These are phyloP conservation scores for Desmophyllum pertusum DNA, from an alignment of 92 coral and sea anemone genomes.

Conservation along the genomic window DNA sequence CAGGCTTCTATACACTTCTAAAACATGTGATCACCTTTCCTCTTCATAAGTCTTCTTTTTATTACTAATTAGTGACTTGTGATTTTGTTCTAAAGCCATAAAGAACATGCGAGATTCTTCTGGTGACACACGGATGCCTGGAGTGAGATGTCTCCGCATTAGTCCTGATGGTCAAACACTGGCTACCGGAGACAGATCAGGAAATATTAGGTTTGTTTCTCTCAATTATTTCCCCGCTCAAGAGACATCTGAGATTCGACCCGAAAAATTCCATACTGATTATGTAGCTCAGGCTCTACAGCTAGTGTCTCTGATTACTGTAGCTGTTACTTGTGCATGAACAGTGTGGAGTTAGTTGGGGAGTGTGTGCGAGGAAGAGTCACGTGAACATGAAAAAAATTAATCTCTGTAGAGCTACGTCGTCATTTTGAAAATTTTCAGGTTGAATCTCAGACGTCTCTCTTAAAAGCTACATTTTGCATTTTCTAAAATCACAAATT, in stretches of 20 bases:
- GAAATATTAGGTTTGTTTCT: constrained; percentile 84
- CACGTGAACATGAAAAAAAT: no score
- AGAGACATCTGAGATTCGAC: no score
- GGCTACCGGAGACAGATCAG: constrained; percentile 97
- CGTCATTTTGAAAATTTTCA: not conserved
- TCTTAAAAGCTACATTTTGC: no score
- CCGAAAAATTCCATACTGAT: no score
- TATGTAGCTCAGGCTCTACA: no score
- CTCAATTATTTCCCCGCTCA: no score
- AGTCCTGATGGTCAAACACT: constrained; percentile 90
- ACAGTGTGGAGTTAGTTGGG: no score
- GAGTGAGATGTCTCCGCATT: constrained; percentile 85
- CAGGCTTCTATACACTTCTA: not conserved
- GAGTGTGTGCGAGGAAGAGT: no score
- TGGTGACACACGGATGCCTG: constrained; percentile 69
- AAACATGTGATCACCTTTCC: not conserved
- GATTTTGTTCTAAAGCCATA: constrained; percentile 44
- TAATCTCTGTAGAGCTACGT: not conserved
- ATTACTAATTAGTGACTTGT: not conserved
- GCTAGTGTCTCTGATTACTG: no score
- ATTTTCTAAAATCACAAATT: not conserved
- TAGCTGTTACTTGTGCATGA: no score
- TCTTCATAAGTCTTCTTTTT: no score
- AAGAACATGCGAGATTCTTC: constrained; percentile 76
- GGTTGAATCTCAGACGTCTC: not conserved